Conservation (phyloP, 2,888 invertebrate genomes). For the Icerya purchasi region DNA sequence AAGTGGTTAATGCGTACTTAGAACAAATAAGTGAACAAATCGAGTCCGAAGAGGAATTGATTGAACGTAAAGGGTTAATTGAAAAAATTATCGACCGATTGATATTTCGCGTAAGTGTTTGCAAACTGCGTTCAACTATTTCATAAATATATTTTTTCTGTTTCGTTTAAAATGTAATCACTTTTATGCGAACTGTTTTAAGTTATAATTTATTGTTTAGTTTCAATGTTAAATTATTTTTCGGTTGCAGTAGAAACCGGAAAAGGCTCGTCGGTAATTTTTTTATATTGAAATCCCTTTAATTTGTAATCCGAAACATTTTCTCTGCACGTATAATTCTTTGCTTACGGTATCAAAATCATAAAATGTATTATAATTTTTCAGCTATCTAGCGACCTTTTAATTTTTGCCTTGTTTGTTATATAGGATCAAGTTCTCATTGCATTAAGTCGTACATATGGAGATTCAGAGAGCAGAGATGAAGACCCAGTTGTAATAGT, state of each 20-base stretch:
- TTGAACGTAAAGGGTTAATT: constrained; percentile 67
- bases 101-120: constrained; percentile 58
- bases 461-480: constrained; percentile 35
- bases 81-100: constrained; percentile 87
- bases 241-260: too few relatives aligned
- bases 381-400: too few relatives aligned
- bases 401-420: neutral
- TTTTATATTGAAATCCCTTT: neutral
- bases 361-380: too few relatives aligned
- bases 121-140: too few relatives aligned
- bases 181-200: too few relatives aligned
- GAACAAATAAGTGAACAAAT: constrained; percentile 67
- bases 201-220: too few relatives aligned
- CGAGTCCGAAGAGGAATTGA: constrained; percentile 72
- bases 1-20: constrained; percentile 83
- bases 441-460: constrained; percentile 34
- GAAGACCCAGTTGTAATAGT: constrained; percentile 76
- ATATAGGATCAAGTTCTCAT: constrained; percentile 27
- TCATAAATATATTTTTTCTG: too few relatives aligned
- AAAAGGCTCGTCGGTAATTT: neutral
- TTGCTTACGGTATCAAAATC: too few relatives aligned
- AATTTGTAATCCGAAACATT: too few relatives aligned
- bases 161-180: too few relatives aligned
- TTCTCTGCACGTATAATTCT: too few relatives aligned
- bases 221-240: too few relatives aligned